Evolutionary conservation across 1,140 invertebrate genomes (phyloP).

Genomic region (Drosophila ohnishii): DNA sequence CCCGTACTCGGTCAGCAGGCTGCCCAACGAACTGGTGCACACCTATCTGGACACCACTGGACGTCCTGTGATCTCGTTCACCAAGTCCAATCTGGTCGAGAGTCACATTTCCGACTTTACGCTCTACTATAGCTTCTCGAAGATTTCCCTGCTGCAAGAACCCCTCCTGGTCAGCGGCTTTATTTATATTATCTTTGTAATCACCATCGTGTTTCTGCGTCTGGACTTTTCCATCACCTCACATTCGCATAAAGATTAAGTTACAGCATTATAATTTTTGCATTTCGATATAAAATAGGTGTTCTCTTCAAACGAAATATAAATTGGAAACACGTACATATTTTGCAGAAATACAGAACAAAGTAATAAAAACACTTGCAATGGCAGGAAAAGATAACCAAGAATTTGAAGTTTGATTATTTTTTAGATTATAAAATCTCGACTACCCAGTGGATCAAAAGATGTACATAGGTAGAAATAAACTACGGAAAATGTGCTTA

Average conservation of each 20-base stretch:
- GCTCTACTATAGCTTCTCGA: slow-evolving; percentile 95
- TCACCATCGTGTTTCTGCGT: slow-evolving; percentile 96
- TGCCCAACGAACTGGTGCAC: slow-evolving; percentile 91
- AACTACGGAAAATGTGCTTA: no score
- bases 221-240: slow-evolving; percentile 95
- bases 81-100: slow-evolving; percentile 96
- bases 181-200: slow-evolving; percentile 94
- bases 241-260: slow-evolving; percentile 84
- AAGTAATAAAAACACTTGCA: slow-evolving; percentile 13
- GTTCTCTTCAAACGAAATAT: slow-evolving; percentile 22
- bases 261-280: neutral
- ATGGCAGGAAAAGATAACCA: neutral
- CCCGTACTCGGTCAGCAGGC: slow-evolving; percentile 91
- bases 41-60: slow-evolving; percentile 98
- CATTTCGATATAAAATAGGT: slow-evolving; percentile 14
- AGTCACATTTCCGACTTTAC: slow-evolving; percentile 97
- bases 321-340: slow-evolving; percentile 8
- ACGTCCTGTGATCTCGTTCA: slow-evolving; percentile 93
- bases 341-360: slow-evolving; percentile 21
- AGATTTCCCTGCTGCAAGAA: slow-evolving; percentile 94
- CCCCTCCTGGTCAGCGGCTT: slow-evolving; percentile 94
- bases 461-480: no score
- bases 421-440: no score
- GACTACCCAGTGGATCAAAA: no score
- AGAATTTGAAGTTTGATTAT: neutral